Percentiles rank a stretch among this genome's conserved stretches.
phyloP scores from a whole-genome alignment of 2,888 invertebrate genomes.

The Scaptomyza flava region DNA sequence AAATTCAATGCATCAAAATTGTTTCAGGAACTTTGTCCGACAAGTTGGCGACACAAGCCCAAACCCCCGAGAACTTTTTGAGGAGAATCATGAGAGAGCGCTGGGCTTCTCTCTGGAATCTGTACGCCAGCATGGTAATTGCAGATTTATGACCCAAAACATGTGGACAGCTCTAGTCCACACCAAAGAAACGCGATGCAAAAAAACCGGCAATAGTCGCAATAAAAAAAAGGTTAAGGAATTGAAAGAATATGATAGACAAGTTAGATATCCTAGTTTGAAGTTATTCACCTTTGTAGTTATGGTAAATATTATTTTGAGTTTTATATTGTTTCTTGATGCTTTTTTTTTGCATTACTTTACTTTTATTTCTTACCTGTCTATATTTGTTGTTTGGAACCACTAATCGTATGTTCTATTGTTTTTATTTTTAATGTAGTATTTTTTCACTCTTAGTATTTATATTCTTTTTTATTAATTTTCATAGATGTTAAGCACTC shows the following conservation, averaged over 20 bases:
- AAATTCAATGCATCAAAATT: conserved; percentile 51
- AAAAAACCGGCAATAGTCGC: background rate
- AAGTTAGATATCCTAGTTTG: conserved; percentile 1
- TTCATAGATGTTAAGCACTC: background rate
- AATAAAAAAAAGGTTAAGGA: background rate
- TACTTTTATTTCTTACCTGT: too few species aligned
- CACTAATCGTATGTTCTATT: too few species aligned
- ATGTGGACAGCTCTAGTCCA: conserved; percentile 59
- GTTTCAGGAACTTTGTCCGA: conserved; percentile 28
- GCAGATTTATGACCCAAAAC: conserved; percentile 70
- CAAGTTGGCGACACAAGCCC: conserved; percentile 34
- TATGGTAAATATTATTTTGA: background rate
- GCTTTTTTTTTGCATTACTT: too few species aligned
- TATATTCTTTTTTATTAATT: background rate
- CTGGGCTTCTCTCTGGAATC: background rate
- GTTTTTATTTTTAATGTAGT: background rate
- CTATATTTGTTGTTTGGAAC: too few species aligned
- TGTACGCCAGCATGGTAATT: conserved; percentile 59
- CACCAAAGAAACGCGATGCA: conserved; percentile 2
- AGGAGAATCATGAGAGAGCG: background rate
- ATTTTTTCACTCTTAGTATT: background rate
- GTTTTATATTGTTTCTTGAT: background rate
- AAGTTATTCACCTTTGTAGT: background rate
- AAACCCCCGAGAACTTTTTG: background rate
- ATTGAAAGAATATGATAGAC: background rate